Evolutionary conservation across 1,140 invertebrate genomes (phyloP).

Genomic region (Trichonephila inaurata): DNA sequence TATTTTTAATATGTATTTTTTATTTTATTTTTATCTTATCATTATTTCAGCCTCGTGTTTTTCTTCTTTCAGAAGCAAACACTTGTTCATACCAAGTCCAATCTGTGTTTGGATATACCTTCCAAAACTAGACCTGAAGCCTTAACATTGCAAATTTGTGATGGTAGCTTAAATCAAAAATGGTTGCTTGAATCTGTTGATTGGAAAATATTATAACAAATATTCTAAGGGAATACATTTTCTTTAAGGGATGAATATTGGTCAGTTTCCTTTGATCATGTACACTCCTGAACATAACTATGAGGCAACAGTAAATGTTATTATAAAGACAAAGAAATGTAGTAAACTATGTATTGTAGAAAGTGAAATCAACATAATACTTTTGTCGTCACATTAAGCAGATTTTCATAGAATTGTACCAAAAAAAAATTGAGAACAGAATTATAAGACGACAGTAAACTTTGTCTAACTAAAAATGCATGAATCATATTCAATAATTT

Average conservation of each 20-base stretch:
- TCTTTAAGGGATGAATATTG: background rate
- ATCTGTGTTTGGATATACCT: slow-evolving; percentile 83
- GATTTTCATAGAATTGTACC: no score
- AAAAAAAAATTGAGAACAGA: no score
- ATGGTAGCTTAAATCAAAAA: slow-evolving; percentile 81
- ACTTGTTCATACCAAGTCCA: slow-evolving; percentile 82
- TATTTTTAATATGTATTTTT: background rate
- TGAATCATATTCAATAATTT: no score
- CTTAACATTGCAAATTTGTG: slow-evolving; percentile 83
- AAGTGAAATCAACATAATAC: background rate
- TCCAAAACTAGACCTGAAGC: slow-evolving; percentile 80
- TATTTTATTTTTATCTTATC: no score
- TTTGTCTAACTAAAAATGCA: no score
- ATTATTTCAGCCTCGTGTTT: no score
- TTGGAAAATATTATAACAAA: slow-evolving; percentile 28
- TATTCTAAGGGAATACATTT: background rate
- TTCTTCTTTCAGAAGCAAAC: slow-evolving; percentile 81
- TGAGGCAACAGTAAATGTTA: background rate
- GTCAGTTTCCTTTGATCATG: background rate
- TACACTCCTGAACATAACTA: background rate
- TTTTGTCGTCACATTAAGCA: background rate
- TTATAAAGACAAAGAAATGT: background rate
- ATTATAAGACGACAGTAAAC: no score
- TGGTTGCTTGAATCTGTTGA: slow-evolving; percentile 80
- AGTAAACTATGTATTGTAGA: background rate